These are phyloP conservation scores for Zoroaster sp. DNA, from an alignment of 53 echinoderm and acorn worm species.

Conservation along the genomic window DNA sequence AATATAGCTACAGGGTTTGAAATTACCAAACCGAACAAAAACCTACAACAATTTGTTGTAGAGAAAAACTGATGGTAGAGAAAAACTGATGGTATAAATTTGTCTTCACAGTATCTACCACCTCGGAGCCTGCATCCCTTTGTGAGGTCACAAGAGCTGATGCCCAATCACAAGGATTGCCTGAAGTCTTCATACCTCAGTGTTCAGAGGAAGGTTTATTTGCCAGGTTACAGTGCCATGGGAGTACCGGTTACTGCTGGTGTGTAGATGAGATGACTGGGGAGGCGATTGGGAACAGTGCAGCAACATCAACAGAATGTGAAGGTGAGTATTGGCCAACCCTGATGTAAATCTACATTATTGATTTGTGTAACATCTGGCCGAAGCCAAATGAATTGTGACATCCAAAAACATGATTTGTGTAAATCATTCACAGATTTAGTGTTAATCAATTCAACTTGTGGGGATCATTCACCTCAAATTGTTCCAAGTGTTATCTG, in stretches of 20 bases:
- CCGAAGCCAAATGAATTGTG: too few species aligned
- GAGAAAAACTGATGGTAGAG: too few species aligned
- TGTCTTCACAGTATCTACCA: slow-evolving; percentile 3
- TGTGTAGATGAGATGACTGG: slow-evolving; percentile 84
- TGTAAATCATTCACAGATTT: too few species aligned
- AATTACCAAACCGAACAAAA: too few species aligned
- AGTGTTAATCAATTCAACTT: too few species aligned
- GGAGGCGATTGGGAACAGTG: slow-evolving; percentile 51
- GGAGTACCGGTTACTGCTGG: slow-evolving; percentile 76
- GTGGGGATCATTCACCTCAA: too few species aligned
- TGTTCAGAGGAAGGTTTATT: slow-evolving; percentile 80
- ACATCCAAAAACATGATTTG: too few species aligned
- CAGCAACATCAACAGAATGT: slow-evolving; percentile 62
- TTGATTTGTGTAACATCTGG: too few species aligned
- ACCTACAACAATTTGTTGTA: too few species aligned
- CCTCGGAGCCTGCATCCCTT: slow-evolving; percentile 1
- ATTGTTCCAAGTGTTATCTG: too few species aligned
- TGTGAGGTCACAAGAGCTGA: neutral
- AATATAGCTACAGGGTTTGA: too few species aligned
- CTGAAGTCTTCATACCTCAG: slow-evolving; percentile 60
- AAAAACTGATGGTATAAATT: neutral
- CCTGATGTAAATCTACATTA: too few species aligned
- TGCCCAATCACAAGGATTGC: neutral
- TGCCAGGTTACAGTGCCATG: slow-evolving; percentile 79
- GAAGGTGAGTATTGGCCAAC: slow-evolving; percentile 35